phyloP scores from a whole-genome alignment of 2,888 invertebrate species.

The Petrolisthes cinctipes region DNA sequence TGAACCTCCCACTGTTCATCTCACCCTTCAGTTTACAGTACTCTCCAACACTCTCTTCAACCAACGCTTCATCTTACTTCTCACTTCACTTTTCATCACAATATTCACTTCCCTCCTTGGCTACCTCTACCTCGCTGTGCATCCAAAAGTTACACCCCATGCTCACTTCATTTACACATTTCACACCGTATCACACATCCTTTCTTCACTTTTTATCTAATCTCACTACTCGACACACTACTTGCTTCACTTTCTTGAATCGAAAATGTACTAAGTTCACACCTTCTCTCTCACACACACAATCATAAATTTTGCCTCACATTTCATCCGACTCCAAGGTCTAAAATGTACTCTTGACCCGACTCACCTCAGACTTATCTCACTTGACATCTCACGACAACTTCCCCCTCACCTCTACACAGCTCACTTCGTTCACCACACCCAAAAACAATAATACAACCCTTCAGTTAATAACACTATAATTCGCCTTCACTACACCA shows the following conservation, averaged over 20 bases:
- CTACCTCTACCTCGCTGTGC: background rate
- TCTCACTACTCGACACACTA: background rate
- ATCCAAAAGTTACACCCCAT: background rate
- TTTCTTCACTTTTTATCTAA: background rate
- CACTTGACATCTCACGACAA: background rate
- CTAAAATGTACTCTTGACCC: background rate
- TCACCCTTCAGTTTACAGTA: background rate
- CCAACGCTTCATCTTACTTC: background rate
- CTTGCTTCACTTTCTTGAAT: background rate
- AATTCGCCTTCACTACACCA: too few relatives aligned
- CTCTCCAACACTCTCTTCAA: background rate
- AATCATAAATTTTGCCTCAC: background rate
- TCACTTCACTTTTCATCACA: background rate
- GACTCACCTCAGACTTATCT: background rate
- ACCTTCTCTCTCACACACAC: background rate
- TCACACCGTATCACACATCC: background rate
- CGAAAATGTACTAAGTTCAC: background rate
- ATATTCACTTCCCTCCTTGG: background rate
- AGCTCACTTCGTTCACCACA: background rate
- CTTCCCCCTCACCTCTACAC: background rate
- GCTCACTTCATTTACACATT: background rate
- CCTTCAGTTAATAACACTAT: too few relatives aligned
- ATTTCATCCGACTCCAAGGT: background rate
- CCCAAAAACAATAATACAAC: too few relatives aligned
- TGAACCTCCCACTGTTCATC: background rate